Conservation (phyloP, 2,797 vertebrate genomes). For the Odontamblyopus lacepedii region DNA sequence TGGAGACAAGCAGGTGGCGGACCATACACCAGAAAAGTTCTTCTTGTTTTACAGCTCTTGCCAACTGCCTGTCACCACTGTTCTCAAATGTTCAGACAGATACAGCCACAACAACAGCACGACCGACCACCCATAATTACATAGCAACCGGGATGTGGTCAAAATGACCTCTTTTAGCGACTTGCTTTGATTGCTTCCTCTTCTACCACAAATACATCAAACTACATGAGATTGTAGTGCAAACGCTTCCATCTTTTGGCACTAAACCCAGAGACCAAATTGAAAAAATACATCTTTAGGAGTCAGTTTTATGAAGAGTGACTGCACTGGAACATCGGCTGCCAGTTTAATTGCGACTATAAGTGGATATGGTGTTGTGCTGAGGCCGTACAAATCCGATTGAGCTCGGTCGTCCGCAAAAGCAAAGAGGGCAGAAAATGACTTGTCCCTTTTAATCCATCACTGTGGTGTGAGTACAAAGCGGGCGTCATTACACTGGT, state of each 20-base stretch:
- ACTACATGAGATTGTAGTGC: conserved; percentile 33
- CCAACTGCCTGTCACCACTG: neutral
- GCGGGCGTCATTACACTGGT: conserved; percentile 34
- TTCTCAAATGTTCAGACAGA: conserved; percentile 12
- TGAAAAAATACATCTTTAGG: conserved; percentile 30
- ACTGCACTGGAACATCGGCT: conserved; percentile 47
- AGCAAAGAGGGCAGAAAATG: conserved; percentile 67
- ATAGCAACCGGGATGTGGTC: conserved; percentile 27
- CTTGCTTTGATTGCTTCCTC: conserved; percentile 23
- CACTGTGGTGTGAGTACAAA: conserved; percentile 42
- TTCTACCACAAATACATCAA: conserved; percentile 33
- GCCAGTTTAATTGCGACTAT: conserved; percentile 64
- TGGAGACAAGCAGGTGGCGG: too few species aligned
- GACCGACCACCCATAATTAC: conserved; percentile 38
- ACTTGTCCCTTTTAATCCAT: conserved; percentile 69
- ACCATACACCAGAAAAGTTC: too few species aligned
- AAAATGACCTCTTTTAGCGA: conserved; percentile 29
- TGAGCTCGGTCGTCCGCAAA: conserved; percentile 46
- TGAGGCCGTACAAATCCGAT: conserved; percentile 70
- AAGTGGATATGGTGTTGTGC: conserved; percentile 64
- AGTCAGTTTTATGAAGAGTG: conserved; percentile 42
- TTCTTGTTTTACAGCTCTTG: neutral
- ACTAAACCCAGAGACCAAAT: conserved; percentile 10
- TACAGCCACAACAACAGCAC: conserved; percentile 14
- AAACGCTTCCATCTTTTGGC: conserved; percentile 39